Evolutionary conservation across 2,888 invertebrate species (phyloP).

Genomic region (Dryadula phaetusa): DNA sequence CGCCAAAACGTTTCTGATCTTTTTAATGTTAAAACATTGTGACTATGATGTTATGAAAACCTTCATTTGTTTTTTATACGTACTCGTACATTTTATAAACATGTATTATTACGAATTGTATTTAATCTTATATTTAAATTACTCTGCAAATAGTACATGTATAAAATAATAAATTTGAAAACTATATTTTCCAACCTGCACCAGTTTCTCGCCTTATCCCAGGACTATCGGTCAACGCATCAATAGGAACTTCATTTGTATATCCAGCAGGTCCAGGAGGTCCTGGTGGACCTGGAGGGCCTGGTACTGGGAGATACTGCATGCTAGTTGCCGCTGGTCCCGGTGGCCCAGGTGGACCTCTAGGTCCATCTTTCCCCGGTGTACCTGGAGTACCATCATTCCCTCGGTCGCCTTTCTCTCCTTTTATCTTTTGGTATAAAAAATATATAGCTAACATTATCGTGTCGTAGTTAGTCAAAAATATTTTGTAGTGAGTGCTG

Average conservation of each 20-base stretch:
- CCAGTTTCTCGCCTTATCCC: constrained; percentile 68
- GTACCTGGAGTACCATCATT: constrained; percentile 84
- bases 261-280: constrained; percentile 75
- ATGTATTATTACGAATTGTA: background rate
- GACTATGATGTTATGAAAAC: background rate
- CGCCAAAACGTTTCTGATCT: background rate
- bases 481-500: background rate
- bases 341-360: constrained; percentile 87
- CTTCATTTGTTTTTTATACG: background rate
- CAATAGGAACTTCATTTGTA: constrained; percentile 63
- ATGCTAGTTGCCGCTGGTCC: constrained; percentile 79
- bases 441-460: constrained; percentile 48
- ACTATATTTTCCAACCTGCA: constrained; percentile 54
- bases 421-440: constrained; percentile 72
- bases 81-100: background rate
- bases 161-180: background rate
- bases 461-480: too few relatives aligned
- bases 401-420: constrained; percentile 89
- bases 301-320: constrained; percentile 89
- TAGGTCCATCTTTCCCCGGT: constrained; percentile 79
- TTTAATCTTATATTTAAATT: background rate
- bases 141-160: background rate
- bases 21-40: background rate
- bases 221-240: constrained; percentile 75
- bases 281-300: constrained; percentile 89